A percentile compares a stretch with the other conserved stretches of the same genome.
Conservation (phyloP, 2,797 vertebrate species). For the Liparis tanakae region DNA sequence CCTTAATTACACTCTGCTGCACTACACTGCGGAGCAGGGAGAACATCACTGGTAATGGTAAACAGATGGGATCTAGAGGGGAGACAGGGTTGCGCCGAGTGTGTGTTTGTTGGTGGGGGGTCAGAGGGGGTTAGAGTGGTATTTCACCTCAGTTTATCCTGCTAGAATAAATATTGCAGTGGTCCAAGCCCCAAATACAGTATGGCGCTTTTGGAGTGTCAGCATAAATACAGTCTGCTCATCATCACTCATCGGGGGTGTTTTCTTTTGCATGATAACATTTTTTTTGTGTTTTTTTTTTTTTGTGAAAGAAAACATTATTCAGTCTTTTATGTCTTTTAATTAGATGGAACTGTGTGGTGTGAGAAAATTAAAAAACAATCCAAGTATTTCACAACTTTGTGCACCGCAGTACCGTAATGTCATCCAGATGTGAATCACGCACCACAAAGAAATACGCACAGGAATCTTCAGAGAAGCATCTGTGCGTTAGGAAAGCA, state of each 20-base stretch:
- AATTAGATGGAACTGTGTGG: conserved; percentile 20
- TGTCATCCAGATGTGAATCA: conserved; percentile 88
- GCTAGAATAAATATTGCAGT: fast-evolving
- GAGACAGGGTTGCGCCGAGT: conserved; percentile 51
- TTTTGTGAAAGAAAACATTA: conserved; percentile 4
- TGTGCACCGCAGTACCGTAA: conserved; percentile 82
- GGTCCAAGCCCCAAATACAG: neutral
- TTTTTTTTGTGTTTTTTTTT: neutral
- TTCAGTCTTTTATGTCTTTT: neutral
- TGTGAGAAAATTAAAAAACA: conserved; percentile 16
- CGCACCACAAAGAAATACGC: conserved; percentile 35
- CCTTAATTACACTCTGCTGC: conserved; percentile 77
- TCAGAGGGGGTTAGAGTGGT: conserved; percentile 19
- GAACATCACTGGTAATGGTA: conserved; percentile 75
- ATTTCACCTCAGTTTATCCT: conserved; percentile 4
- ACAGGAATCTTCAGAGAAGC: neutral
- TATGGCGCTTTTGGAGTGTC: no score
- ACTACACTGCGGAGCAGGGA: conserved; percentile 57
- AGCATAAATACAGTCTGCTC: neutral
- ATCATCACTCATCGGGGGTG: neutral
- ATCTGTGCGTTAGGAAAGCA: neutral
- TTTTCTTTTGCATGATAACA: neutral
- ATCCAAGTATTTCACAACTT: conserved; percentile 81
- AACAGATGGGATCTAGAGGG: conserved; percentile 73
- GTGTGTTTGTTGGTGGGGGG: conserved; percentile 45